Evolutionary conservation across 2,113 vertebrate species (phyloP), one percentile per base, ranked within the genome.

Genomic region (Urocolius indicus): DNA sequence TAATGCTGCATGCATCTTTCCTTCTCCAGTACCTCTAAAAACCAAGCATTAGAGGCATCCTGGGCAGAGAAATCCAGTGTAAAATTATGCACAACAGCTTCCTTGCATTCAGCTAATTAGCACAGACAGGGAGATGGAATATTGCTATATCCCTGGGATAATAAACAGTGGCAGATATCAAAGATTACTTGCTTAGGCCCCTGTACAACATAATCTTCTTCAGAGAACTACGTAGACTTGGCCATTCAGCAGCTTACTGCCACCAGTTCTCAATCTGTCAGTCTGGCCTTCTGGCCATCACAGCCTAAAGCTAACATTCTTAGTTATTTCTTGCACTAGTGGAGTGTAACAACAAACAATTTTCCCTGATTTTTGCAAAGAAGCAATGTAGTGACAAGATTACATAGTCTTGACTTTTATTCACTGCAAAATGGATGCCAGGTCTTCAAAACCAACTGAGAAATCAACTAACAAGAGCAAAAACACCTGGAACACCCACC

Each of bases 301-400:
- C 51, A 54, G 29, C 65, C 61, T n/a, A 24, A 55, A 1, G 5
- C 23, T 11, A 59, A 21, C 21, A 3, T 19, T 24, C 11, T 34
- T 11, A 45, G 18, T 49, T 18, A 55, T 15, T 63, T 67, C 63
- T 51, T 23, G 36, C 22, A 5, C 54, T 51, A 10, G 15, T 0
- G 5, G 38, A 82, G 22, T 30, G 5, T 9, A 51, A n/a, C 13
- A 27, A 52, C 30, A 30, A 45, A 38, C 66, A 76, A 58, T 0
- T 4, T 55, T 24, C 58, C 11, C 22, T 15, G 6, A 26, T 2
- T 19, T 71, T 54, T 71, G 19, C 23, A 58, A 15, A 10, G 51
- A 55, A 82, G 62, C 52, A n/a, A 26, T 2, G 49, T 0, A 0
- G 52, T 29, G 16, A 77, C 3, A 0, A 5, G 8, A 27, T n/a